These are phyloP conservation scores for Temnothorax longispinosus DNA, from an alignment of 1,140 invertebrate species.

Conservation along the genomic window DNA sequence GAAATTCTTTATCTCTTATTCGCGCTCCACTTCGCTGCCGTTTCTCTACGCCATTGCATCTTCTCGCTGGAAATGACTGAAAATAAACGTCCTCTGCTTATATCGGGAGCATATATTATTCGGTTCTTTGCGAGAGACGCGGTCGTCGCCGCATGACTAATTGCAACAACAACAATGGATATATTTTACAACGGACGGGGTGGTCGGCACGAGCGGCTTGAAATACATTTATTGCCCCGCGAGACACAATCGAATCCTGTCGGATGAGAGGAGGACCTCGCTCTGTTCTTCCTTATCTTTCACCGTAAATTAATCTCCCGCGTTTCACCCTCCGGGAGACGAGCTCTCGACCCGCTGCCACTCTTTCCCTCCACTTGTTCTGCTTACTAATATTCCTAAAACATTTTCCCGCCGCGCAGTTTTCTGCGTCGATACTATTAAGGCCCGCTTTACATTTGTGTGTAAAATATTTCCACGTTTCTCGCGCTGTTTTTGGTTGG, in stretches of 20 bases:
- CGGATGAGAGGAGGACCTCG: constrained; percentile 70
- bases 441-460: constrained; percentile 51
- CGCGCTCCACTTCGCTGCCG: constrained; percentile 36
- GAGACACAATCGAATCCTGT: constrained; percentile 83
- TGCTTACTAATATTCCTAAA: constrained; percentile 78
- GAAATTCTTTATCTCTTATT: constrained; percentile 46
- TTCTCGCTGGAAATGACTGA: constrained; percentile 58
- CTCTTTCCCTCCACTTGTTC: constrained; percentile 55
- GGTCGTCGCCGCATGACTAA: constrained; percentile 83
- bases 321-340: constrained; percentile 65
- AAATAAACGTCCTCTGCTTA: constrained; percentile 81
- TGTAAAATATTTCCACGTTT: neutral
- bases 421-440: constrained; percentile 63
- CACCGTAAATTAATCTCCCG: constrained; percentile 82
- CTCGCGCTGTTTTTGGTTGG: neutral
- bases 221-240: constrained; percentile 84
- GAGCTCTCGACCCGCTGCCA: constrained; percentile 52
- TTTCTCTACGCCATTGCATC: constrained; percentile 33
- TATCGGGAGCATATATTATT: constrained; percentile 82
- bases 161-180: constrained; percentile 84
- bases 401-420: constrained; percentile 69
- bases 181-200: constrained; percentile 81
- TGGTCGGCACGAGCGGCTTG: constrained; percentile 71
- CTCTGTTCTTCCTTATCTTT: constrained; percentile 84
- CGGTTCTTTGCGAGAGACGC: constrained; percentile 79